These are phyloP conservation scores for Temnothorax rugatulus DNA, from an alignment of 2,888 invertebrate species.

Conservation along the genomic window DNA sequence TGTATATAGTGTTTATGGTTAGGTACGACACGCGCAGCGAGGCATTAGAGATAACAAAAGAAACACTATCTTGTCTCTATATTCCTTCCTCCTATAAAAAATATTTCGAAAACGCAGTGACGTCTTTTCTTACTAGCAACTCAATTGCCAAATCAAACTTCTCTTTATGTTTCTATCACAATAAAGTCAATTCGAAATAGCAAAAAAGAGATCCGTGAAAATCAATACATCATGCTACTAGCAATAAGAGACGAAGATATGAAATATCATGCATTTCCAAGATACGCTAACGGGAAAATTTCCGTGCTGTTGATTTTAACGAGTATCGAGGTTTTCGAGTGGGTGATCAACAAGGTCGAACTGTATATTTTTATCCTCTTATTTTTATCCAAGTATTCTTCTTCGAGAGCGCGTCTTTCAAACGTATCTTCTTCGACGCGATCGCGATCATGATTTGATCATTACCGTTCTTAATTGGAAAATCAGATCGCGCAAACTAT, in stretches of 20 bases:
- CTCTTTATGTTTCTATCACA: neutral
- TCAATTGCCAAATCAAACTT: neutral
- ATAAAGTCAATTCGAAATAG: neutral
- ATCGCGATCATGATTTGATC: constrained; percentile 21
- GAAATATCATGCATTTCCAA: neutral
- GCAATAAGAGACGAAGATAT: neutral
- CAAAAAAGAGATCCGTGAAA: neutral
- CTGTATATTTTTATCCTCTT: constrained; percentile 28
- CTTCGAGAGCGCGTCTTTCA: neutral
- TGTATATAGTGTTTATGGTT: neutral
- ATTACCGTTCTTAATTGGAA: constrained; percentile 29
- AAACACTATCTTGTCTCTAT: too few species aligned
- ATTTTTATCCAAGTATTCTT: constrained; percentile 39
- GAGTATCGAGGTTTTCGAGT: constrained; percentile 34
- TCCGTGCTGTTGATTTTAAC: constrained; percentile 51
- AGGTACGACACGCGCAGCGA: too few species aligned
- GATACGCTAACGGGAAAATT: constrained; percentile 14
- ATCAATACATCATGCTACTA: neutral
- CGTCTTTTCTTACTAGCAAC: neutral
- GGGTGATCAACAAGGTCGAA: constrained; percentile 47
- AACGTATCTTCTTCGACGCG: constrained; percentile 16
- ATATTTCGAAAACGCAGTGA: neutral
- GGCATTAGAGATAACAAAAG: neutral
- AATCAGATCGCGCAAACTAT: constrained; percentile 46
- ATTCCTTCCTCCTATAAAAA: neutral